Evolutionary conservation across 2,113 vertebrate genomes (phyloP).

Genomic region (Menura novaehollandiae): DNA sequence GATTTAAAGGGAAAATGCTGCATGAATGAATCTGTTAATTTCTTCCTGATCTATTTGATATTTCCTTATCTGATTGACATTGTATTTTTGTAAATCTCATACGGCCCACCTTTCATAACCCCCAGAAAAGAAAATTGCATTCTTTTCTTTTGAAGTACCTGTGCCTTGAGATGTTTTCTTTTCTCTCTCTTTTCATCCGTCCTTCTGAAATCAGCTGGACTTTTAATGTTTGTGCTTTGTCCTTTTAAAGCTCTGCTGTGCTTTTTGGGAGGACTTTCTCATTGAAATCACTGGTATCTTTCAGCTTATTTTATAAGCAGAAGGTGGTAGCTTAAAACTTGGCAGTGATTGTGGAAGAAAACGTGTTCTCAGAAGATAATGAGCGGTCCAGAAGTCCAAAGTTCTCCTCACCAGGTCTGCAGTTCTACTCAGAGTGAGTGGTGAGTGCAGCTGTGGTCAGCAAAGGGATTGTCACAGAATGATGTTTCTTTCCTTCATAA

Average conservation of each 20-base stretch:
- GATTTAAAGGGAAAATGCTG: neutral
- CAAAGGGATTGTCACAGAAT: neutral
- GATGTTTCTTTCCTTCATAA: neutral
- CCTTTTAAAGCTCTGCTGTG: neutral
- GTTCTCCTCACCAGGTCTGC: neutral
- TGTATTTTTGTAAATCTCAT: neutral
- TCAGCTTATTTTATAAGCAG: neutral
- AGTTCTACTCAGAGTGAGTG: neutral
- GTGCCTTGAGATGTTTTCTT: neutral
- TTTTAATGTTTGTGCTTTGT: neutral
- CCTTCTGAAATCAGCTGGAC: neutral
- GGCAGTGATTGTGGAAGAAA: neutral
- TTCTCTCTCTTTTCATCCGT: neutral
- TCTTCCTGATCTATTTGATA: neutral
- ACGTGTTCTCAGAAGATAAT: neutral
- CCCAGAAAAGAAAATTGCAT: neutral
- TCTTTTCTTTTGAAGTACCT: neutral
- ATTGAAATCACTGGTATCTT: neutral
- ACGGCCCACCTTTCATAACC: neutral
- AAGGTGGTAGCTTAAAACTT: neutral
- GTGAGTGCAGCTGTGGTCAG: neutral
- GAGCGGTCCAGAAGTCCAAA: neutral
- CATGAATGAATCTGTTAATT: neutral
- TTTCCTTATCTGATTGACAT: neutral
- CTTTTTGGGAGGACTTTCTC: neutral